phyloP scores from a whole-genome alignment of 1,140 invertebrate genomes.

The Brachionus sp. region DNA sequence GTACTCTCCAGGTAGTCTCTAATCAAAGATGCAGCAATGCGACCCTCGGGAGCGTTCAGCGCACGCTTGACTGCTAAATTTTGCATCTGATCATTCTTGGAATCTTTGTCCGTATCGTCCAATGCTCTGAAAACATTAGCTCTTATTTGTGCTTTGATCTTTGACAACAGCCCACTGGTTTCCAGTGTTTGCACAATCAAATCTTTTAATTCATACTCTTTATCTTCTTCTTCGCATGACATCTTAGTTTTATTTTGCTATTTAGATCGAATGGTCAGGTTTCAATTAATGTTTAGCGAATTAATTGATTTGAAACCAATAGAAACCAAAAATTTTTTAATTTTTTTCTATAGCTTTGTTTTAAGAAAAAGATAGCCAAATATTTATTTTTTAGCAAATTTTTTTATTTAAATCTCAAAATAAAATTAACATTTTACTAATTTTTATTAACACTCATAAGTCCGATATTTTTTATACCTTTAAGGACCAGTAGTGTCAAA shows the following conservation, averaged over 20 bases:
- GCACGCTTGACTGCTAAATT: constrained; percentile 7
- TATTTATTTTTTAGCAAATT: background rate
- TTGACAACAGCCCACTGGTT: constrained; percentile 27
- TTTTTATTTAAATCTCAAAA: background rate
- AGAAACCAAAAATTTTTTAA: constrained; percentile 4
- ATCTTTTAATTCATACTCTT: constrained; percentile 42
- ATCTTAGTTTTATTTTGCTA: background rate
- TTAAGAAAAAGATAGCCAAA: constrained; percentile 8
- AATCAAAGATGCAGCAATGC: constrained; percentile 14
- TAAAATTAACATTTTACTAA: background rate
- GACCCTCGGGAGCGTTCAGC: background rate
- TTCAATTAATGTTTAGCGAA: background rate
- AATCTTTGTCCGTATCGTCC: constrained; percentile 5
- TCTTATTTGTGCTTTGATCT: constrained; percentile 37
- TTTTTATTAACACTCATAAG: too few species aligned
- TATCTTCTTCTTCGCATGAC: constrained; percentile 42
- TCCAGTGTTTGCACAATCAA: constrained; percentile 39
- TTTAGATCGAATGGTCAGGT: background rate
- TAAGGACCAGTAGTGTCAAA: too few species aligned
- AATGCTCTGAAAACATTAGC: constrained; percentile 23
- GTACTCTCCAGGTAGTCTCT: constrained; percentile 12
- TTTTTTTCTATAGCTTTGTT: background rate
- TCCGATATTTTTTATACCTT: too few species aligned
- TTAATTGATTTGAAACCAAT: constrained; percentile 22
- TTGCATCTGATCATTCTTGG: background rate